Percentiles rank a stretch among this genome's conserved stretches.
These are phyloP conservation scores for Meloidogyne chitwoodi DNA, from an alignment of 1,140 invertebrate species.

Conservation along the genomic window DNA sequence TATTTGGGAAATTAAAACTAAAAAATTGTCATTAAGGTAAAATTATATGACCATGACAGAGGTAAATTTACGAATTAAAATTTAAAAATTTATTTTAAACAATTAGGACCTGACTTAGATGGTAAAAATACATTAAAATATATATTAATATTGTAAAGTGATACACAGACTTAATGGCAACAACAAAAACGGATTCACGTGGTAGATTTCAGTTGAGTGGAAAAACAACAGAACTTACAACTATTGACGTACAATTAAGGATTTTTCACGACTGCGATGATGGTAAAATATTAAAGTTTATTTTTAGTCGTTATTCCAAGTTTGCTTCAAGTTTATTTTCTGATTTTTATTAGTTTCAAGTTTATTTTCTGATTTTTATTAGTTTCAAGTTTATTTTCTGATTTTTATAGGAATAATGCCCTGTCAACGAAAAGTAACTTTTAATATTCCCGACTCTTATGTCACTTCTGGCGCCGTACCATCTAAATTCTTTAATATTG, in stretches of 20 bases:
- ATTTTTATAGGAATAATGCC: slow-evolving; percentile 29
- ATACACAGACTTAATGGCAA: slow-evolving; percentile 21
- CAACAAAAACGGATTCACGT: slow-evolving; percentile 20
- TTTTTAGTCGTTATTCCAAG: not conserved
- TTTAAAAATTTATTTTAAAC: not conserved
- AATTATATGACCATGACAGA: slow-evolving; percentile 33
- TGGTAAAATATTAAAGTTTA: not conserved
- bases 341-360: not conserved
- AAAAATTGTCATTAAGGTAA: not conserved
- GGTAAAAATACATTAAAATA: not conserved
- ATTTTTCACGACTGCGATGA: slow-evolving; percentile 10
- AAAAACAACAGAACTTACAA: slow-evolving; percentile 5
- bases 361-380: not conserved
- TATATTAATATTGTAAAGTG: not conserved
- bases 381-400: not conserved
- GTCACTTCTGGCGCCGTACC: slow-evolving; percentile 17
- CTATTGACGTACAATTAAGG: slow-evolving; percentile 26
- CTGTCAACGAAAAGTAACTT: slow-evolving; percentile 36
- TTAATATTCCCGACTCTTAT: slow-evolving; percentile 32
- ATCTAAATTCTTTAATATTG: slow-evolving; percentile 34
- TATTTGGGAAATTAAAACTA: not conserved
- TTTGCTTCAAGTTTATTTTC: not conserved
- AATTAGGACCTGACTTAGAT: slow-evolving; percentile 27
- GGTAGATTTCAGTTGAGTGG: slow-evolving; percentile 27
- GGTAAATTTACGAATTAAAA: not conserved